Conservation (phyloP, 2,797 vertebrate genomes). For the Pteronotus mesoamericanus region DNA sequence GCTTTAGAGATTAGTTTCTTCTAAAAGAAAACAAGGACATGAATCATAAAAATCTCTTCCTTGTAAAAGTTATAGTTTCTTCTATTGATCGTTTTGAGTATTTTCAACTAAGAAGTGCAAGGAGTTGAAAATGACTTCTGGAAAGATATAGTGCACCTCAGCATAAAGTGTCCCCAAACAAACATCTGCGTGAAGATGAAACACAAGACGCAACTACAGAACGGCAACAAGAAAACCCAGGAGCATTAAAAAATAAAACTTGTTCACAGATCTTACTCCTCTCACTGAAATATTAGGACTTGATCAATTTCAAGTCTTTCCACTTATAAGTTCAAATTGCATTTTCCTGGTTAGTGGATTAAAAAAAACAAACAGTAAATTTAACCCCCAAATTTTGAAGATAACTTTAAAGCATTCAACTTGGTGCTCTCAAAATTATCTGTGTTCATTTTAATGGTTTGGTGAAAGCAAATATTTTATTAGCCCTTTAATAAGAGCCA, state of each 20-base stretch:
- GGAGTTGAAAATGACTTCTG: conserved; percentile 75
- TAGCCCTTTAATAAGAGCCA: background rate
- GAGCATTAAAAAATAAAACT: conserved; percentile 57
- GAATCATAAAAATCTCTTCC: conserved; percentile 69
- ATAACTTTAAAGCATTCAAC: background rate
- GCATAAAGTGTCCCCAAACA: conserved; percentile 73
- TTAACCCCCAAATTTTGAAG: background rate
- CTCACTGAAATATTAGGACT: background rate
- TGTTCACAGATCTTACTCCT: conserved; percentile 2
- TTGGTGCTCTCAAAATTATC: background rate
- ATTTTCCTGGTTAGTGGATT: background rate
- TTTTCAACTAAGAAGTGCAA: conserved; percentile 71
- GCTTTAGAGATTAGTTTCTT: conserved; percentile 48
- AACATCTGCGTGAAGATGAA: conserved; percentile 66
- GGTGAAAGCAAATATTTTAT: background rate
- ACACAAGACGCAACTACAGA: background rate
- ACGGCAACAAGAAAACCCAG: conserved; percentile 22
- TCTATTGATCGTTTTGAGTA: conserved; percentile 75
- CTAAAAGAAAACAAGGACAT: conserved; percentile 68
- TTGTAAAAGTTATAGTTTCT: conserved; percentile 72
- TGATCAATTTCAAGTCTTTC: background rate
- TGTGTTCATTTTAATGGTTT: background rate
- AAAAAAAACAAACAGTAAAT: background rate
- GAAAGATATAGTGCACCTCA: conserved; percentile 48
- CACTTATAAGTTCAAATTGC: background rate